These are phyloP conservation scores for Phataginus tetradactyla DNA, from an alignment of 2,797 vertebrate species.

Conservation along the genomic window DNA sequence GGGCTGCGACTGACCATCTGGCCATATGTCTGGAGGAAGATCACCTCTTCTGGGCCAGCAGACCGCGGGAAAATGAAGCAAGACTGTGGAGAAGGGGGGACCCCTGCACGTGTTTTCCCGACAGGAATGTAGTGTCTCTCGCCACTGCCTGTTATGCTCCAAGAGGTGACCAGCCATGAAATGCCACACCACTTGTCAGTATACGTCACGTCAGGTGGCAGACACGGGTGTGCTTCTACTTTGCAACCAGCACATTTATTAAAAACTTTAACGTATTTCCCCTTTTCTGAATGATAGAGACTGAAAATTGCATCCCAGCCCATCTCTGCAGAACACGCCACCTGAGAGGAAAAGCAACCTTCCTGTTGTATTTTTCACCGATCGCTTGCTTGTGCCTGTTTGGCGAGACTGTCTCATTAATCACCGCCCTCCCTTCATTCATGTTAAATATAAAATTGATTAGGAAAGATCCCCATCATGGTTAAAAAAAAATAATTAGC, in stretches of 20 bases:
- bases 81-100: too few relatives aligned
- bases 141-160: neutral
- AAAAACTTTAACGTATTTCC: neutral
- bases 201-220: too few relatives aligned
- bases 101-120: accelerated
- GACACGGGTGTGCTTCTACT: neutral
- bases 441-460: constrained; percentile 90
- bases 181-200: accelerated
- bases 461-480: constrained; percentile 92
- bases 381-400: constrained; percentile 83
- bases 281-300: neutral
- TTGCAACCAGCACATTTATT: neutral
- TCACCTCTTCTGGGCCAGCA: neutral
- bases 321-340: neutral
- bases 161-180: accelerated
- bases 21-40: accelerated
- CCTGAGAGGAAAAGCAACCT: neutral
- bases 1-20: neutral
- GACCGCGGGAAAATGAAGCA: too few relatives aligned
- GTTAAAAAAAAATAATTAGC: constrained; percentile 96
- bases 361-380: constrained; percentile 80
- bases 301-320: accelerated
- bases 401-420: constrained; percentile 87
- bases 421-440: constrained; percentile 87
- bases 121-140: accelerated